Conservation (phyloP, 2,113 vertebrate genomes). For the Raja brachyura region DNA sequence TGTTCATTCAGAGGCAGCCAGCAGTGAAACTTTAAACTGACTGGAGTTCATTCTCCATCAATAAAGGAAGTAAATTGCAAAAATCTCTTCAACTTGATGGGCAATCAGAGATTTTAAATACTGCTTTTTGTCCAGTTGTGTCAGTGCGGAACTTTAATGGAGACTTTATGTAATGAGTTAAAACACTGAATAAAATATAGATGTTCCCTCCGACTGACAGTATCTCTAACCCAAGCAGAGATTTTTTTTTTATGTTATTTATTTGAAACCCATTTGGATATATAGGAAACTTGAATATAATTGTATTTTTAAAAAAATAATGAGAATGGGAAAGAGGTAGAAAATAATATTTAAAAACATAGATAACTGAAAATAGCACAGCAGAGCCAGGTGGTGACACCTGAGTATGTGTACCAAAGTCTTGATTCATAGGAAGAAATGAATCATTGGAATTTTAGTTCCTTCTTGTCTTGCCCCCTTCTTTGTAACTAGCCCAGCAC, state of each 20-base stretch:
- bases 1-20: not conserved
- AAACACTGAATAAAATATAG: slow-evolving; percentile 2
- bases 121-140: not conserved
- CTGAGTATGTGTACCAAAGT: slow-evolving; percentile 34
- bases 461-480: not conserved
- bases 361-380: slow-evolving; percentile 12
- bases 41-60: not conserved
- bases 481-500: not conserved
- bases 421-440: slow-evolving; percentile 21
- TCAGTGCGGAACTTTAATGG: not conserved
- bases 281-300: slow-evolving; percentile 34
- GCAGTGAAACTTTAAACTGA: not conserved
- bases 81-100: not conserved
- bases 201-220: not conserved
- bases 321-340: not conserved
- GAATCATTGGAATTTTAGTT: slow-evolving; percentile 24
- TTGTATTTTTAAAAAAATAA: slow-evolving; percentile 13
- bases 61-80: not conserved
- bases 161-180: slow-evolving; percentile 1
- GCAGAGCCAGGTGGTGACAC: not conserved
- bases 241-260: not conserved
- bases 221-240: not conserved
- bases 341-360: not conserved
- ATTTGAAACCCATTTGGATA: slow-evolving; percentile 6
- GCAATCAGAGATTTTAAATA: slow-evolving; percentile 14